These are phyloP conservation scores for Drosophila pseudoananassae DNA, from an alignment of 1,140 invertebrate species.

Conservation along the genomic window DNA sequence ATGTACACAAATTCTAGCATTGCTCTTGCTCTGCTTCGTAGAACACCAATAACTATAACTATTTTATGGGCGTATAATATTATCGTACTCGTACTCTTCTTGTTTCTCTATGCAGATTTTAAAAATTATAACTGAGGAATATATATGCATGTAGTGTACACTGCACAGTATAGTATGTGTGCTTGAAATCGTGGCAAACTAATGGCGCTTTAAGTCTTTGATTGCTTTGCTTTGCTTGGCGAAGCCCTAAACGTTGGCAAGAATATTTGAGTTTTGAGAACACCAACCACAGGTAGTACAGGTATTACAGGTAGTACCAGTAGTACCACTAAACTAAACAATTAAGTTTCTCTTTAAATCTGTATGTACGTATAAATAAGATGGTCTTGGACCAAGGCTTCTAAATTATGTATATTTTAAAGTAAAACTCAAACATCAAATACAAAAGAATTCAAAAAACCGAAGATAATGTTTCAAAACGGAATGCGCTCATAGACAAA, in stretches of 20 bases:
- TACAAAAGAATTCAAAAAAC: slow-evolving; percentile 26
- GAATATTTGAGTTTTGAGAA: slow-evolving; percentile 69
- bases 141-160: slow-evolving; percentile 15
- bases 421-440: slow-evolving; percentile 31
- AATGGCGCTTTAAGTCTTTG: slow-evolving; percentile 80
- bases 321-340: slow-evolving; percentile 19
- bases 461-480: slow-evolving; percentile 33
- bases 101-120: not conserved
- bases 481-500: slow-evolving; percentile 62
- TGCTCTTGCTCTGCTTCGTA: slow-evolving; percentile 28
- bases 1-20: slow-evolving; percentile 63
- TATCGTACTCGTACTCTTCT: slow-evolving; percentile 10
- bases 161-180: slow-evolving; percentile 23
- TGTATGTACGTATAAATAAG: slow-evolving; percentile 48
- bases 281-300: slow-evolving; percentile 42
- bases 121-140: slow-evolving; percentile 69
- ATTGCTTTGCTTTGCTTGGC: slow-evolving; percentile 50
- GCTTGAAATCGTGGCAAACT: slow-evolving; percentile 64
- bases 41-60: slow-evolving; percentile 53
- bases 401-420: slow-evolving; percentile 43
- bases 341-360: slow-evolving; percentile 25
- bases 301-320: slow-evolving; percentile 8
- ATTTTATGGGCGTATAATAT: slow-evolving; percentile 37
- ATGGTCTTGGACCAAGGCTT: slow-evolving; percentile 60
- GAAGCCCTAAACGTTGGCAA: slow-evolving; percentile 64